Conservation (phyloP, 2,113 vertebrate genomes). For the Xiphophorus hellerii region DNA sequence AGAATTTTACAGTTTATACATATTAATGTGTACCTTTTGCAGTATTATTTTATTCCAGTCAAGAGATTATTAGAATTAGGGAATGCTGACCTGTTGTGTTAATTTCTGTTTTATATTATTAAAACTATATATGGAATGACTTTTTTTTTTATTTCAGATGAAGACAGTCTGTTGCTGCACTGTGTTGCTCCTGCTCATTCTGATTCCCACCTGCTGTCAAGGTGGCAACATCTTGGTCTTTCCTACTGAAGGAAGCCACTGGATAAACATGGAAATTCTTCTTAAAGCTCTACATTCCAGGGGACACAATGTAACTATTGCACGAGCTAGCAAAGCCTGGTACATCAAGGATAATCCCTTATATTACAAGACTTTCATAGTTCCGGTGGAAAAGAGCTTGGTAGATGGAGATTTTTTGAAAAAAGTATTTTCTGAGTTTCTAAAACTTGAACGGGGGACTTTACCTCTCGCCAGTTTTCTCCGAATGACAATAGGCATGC, state of each 20-base stretch:
- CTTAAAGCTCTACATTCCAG: conserved; percentile 57
- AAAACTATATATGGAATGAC: neutral
- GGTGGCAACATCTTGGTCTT: conserved; percentile 70
- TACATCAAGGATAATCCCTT: conserved; percentile 56
- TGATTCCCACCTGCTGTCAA: conserved; percentile 25
- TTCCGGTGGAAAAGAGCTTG: conserved; percentile 37
- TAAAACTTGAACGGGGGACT: conserved; percentile 30
- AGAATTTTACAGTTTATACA: neutral
- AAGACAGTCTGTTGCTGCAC: conserved; percentile 16
- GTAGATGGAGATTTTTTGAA: conserved; percentile 7
- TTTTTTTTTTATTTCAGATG: conserved; percentile 44
- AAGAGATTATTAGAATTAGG: neutral
- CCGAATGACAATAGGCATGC: conserved; percentile 3
- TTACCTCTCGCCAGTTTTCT: conserved; percentile 22
- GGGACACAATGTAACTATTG: conserved; percentile 66
- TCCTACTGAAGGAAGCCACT: conserved; percentile 72
- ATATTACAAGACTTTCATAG: conserved; percentile 42
- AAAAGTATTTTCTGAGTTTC: fast-evolving
- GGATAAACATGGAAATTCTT: conserved; percentile 74
- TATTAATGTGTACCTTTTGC: too few species aligned
- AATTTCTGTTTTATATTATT: too few species aligned
- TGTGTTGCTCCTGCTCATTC: conserved; percentile 43
- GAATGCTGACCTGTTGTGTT: neutral
- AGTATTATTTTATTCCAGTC: neutral
- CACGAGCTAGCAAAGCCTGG: conserved; percentile 55